Conservation (phyloP, 2,113 vertebrate genomes). For the Equus quagga region DNA sequence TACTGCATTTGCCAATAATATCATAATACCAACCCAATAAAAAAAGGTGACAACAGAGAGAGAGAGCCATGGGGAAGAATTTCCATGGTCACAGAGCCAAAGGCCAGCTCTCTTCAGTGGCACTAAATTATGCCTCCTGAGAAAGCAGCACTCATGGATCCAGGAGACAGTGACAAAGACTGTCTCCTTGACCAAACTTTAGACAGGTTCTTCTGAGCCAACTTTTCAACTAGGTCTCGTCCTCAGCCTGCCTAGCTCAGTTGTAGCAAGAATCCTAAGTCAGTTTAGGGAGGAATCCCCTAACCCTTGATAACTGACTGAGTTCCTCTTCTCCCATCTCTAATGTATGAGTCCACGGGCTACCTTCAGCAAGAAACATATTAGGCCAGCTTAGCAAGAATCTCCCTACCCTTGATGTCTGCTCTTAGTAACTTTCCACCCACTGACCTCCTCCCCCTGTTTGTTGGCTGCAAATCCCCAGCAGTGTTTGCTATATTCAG, state of each 20-base stretch:
- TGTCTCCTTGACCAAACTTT: not conserved
- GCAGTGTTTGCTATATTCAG: not conserved
- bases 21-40: not conserved
- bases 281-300: not conserved
- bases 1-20: not conserved
- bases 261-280: not conserved
- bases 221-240: not conserved
- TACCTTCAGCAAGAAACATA: not conserved
- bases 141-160: fast-evolving
- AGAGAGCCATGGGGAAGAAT: not conserved
- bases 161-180: not conserved
- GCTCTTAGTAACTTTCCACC: not conserved
- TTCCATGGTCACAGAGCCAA: not conserved
- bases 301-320: not conserved
- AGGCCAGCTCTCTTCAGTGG: not conserved
- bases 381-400: not conserved
- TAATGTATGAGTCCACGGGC: not conserved
- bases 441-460: not conserved
- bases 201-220: not conserved
- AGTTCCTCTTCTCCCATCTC: not conserved
- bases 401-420: not conserved
- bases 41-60: not conserved
- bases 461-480: not conserved
- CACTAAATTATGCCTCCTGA: not conserved
- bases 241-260: not conserved